Base-by-base conservation (phyloP, 1,140 invertebrate species). In the Drosophila grimshawi region DNA sequence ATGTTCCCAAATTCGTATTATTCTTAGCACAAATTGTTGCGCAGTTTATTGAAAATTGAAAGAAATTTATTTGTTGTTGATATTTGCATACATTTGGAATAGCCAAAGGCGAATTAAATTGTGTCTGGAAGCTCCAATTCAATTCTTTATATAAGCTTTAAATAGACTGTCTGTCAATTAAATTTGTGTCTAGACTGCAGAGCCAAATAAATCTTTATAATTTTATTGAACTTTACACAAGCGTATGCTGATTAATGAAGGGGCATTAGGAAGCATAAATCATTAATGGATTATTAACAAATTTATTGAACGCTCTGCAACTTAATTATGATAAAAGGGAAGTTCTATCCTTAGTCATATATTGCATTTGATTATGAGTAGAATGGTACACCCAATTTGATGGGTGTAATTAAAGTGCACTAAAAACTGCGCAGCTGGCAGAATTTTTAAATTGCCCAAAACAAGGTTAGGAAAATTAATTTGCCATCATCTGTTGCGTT, bases 401-500 rank as follows among this genome's bases (percentile, higher is more conserved):
- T 43, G 0, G 10, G 10, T 41, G 8, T 41, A 10, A 2, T 8
- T 10, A 39, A 39, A 39, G 37, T 19, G 19, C 19, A 19, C 19
- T 19, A 19, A 19, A 39, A 39, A 29, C 19, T 2, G n/a, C 8
- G 33, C 4, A 19, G 19, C 19, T 19, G 19, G 19, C 2, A 29
- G 3, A 19, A 19, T 46, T n/a, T n/a, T 49, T 52, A 30, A 65
- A 70, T 65, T 73, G 43, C 27, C 48, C n/a, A 30, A 49, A 70
- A 78, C 30, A 30, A 78, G 64, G 52, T 61, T 43, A 66, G 49
- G 56, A 69, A 72, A 79, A 78, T 68, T 68, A 71, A 39, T 59
- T 75, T 86, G 69, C 65, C 77, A 85, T 85, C 77, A 80, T 49
- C 32, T 67, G 66, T 52, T 53, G 32, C 49, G 43, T 29, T 27